These are phyloP conservation scores for Equus przewalskii DNA, from an alignment of 2,113 vertebrate genomes.

Conservation along the genomic window DNA sequence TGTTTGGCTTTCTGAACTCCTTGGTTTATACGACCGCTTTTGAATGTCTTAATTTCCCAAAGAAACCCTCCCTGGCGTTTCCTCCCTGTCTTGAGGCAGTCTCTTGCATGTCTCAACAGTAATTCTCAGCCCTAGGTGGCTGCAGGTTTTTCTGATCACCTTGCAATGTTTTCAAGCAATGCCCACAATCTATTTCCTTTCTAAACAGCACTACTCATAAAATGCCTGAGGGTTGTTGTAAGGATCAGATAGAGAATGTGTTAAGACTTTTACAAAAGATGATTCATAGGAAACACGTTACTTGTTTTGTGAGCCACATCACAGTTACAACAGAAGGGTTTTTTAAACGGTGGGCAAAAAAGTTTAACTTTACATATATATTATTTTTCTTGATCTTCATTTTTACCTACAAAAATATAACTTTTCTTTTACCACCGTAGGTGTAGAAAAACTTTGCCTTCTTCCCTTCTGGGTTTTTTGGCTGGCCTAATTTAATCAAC, in stretches of 20 bases:
- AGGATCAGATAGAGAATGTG: background rate
- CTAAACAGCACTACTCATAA: background rate
- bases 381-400: background rate
- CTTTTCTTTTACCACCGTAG: background rate
- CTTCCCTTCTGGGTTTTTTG: background rate
- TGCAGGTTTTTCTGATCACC: background rate
- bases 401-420: background rate
- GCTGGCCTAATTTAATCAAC: background rate
- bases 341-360: conserved; percentile 11
- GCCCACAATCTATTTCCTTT: background rate
- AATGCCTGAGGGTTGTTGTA: background rate
- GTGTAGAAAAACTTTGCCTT: background rate
- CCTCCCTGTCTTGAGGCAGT: background rate
- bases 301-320: background rate
- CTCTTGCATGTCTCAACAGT: background rate
- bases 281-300: background rate
- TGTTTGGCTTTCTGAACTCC: background rate
- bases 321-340: background rate
- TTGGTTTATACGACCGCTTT: background rate
- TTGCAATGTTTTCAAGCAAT: background rate
- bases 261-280: background rate
- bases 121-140: background rate
- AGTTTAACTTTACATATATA: background rate
- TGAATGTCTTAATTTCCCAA: background rate
- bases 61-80: background rate